Evolutionary conservation across 1,140 invertebrate genomes (phyloP), one percentile per base, ranked within the genome.

Genomic region (Megalopta genalis): DNA sequence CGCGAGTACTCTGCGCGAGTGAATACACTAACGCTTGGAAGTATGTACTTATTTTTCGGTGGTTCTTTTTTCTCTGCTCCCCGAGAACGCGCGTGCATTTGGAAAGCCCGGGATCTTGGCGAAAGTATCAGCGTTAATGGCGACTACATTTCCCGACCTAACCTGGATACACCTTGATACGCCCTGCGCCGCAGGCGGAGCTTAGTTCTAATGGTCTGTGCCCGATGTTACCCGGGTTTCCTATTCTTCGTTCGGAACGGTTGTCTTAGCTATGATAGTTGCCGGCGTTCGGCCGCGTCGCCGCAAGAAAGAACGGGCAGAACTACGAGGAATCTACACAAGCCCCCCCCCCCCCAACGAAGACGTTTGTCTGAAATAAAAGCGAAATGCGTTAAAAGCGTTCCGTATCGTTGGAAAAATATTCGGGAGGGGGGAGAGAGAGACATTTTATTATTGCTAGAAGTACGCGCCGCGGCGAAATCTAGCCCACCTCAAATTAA

Each of bases 41-140:
- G 46, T 49, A 12, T 52, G 49, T 21, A 52, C 49, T 52, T 52
- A 52, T 4, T 52, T 52, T 52, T 18, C n/a, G n/a, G n/a, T n/a
- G 18, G 49, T 52, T 14, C 7, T 46, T 52, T 5, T 23, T 18
- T n/a, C n/a, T n/a, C n/a, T n/a, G 2, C 37, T 70, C 2, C 21
- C 25, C 32, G 42, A 9, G 37, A 70, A n/a, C 46, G 64, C 62
- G 46, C 60, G 72, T 72, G 80, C 46, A 49, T 72, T 39, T 68
- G 82, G 37, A 68, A 82, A 82, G 68, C 82, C n/a, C 69, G 72
- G 66, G 68, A 69, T 81, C 74, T 85, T 67, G 60, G 83, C 65
- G 59, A 49, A 86, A 80, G 84, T 85, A 85, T 85, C 67, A 67
- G 62, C 68, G 83, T 71, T 86, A 86, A 86, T 85, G 83, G 84